Conservation (phyloP, 2,113 vertebrate species). For the Colossoma macropomum region DNA sequence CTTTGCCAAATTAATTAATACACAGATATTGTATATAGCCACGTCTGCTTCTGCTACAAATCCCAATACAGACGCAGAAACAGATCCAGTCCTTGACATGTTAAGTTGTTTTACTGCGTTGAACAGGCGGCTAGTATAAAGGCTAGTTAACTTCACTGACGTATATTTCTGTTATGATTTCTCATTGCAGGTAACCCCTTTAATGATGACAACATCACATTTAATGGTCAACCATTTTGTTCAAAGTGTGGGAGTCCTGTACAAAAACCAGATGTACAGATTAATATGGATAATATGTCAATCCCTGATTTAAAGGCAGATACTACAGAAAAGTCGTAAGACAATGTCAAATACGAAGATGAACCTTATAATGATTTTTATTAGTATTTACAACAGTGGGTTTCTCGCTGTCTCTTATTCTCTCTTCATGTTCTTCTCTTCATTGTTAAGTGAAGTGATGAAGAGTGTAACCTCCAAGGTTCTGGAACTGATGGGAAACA, state of each 20-base stretch:
- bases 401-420: not conserved
- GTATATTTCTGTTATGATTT: not conserved
- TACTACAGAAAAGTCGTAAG: not conserved
- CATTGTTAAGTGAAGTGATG: slow-evolving; percentile 50
- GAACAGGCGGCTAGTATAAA: too few relatives aligned
- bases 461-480: not conserved
- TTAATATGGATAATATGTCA: not conserved
- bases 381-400: too few relatives aligned
- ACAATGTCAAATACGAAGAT: not conserved
- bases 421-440: not conserved
- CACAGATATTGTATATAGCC: too few relatives aligned
- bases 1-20: too few relatives aligned
- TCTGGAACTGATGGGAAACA: not conserved
- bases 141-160: not conserved
- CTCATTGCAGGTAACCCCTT: not conserved
- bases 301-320: too few relatives aligned
- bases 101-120: too few relatives aligned
- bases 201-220: slow-evolving; percentile 11
- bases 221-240: accelerated
- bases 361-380: not conserved
- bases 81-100: too few relatives aligned
- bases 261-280: accelerated
- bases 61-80: too few relatives aligned
- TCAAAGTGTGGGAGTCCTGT: slow-evolving; percentile 55
- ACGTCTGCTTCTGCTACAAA: too few relatives aligned